These are phyloP conservation scores for Monochamus saltuarius DNA, from an alignment of 1,140 invertebrate genomes.

Conservation along the genomic window DNA sequence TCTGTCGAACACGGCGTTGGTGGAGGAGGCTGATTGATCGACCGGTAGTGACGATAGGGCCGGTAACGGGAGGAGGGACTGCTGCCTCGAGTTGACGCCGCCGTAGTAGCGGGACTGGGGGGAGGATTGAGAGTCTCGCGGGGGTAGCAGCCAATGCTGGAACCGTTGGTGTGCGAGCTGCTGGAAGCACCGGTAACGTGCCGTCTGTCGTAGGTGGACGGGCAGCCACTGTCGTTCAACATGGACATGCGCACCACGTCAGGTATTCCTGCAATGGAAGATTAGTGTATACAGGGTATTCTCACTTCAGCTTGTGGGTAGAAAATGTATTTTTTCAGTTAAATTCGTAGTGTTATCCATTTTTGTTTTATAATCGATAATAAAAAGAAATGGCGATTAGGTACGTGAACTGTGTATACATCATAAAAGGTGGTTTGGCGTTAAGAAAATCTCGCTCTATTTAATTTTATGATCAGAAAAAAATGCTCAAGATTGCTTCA, in stretches of 20 bases:
- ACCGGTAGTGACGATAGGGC: slow-evolving; percentile 75
- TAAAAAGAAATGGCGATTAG: no score
- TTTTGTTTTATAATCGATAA: no score
- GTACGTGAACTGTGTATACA: no score
- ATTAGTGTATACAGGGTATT: no score
- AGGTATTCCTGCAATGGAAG: slow-evolving; percentile 46
- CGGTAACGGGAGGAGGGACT: slow-evolving; percentile 58
- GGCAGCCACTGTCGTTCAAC: slow-evolving; percentile 59
- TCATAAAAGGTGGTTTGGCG: no score
- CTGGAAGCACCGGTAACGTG: slow-evolving; percentile 82
- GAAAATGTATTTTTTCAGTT: no score
- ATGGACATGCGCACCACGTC: slow-evolving; percentile 68
- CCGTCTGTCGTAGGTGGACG: slow-evolving; percentile 72
- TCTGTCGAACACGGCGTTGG: slow-evolving; percentile 94
- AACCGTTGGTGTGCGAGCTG: slow-evolving; percentile 61
- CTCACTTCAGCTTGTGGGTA: no score
- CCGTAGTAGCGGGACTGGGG: slow-evolving; percentile 80
- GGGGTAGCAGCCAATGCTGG: slow-evolving; percentile 62
- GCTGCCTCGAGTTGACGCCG: slow-evolving; percentile 55
- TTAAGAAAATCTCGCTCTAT: no score
- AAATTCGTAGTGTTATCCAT: no score
- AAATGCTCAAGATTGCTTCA: no score
- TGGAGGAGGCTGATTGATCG: slow-evolving; percentile 82
- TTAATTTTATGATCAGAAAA: no score
- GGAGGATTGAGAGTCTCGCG: slow-evolving; percentile 85